Evolutionary conservation across 2,888 invertebrate species (phyloP), one percentile per base, ranked within the genome.

Genomic region (Xylocampa areola): DNA sequence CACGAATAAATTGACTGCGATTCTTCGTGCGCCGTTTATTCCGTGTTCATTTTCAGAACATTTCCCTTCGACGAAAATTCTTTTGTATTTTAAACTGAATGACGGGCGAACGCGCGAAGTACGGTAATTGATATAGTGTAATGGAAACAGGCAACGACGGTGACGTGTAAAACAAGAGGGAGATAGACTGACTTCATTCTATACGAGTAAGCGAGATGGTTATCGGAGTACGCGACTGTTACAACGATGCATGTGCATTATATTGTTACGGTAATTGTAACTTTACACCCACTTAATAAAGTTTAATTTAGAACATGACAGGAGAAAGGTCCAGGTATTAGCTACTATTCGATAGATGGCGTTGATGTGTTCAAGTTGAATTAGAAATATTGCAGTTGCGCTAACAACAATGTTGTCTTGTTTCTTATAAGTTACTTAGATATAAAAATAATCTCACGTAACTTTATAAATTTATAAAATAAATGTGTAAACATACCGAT

Each of bases 101-200:
- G 68, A 73, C 59, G 62, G 45, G 41, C 39, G 51, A 68, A 59
- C 37, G 64, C 65, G 54, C 48, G 60, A 59, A 60, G 60, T 80
- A 77, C 83, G 74, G 88, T 90, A 90, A 90, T 91, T 92, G 91
- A 91, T 91, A 89, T 88, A 90, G 89, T 92, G 89, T 90, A 92
- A 92, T 94, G 91, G 91, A 93, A 92, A 92, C 92, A 82, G 86
- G 89, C 88, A 91, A 88, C 89, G 88, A 83, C 83, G 85, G 83
- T 87, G 91, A 90, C 89, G 89, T 88, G 85, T 87, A 86, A 87
- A 87, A 88, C 86, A 84, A 82, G 89, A 90, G 80, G 72, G 90
- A 86, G 92, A 90, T 79, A 82, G 85, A 82, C 80, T 76, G 76
- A 79, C 69, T 75, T 81, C 83, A 82, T 80, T 76, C 76, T 68